Evolutionary conservation across 2,888 invertebrate species (phyloP).

Genomic region (Plebejus melissa): DNA sequence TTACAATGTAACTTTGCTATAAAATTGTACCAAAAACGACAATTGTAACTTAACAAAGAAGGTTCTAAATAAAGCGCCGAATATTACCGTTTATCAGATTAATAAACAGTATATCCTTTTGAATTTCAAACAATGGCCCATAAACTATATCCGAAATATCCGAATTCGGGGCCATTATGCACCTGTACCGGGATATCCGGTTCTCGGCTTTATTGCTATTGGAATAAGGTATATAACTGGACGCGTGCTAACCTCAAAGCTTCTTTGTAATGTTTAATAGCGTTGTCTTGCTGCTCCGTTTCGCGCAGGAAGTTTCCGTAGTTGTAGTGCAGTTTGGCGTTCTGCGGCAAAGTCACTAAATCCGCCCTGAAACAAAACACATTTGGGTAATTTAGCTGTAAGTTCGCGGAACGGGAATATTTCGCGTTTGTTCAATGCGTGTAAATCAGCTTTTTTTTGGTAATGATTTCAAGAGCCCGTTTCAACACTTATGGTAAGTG

Average conservation of each 20-base stretch:
- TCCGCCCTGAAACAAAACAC: conserved; percentile 85
- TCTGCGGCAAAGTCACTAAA: conserved; percentile 88
- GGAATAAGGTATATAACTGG: background rate
- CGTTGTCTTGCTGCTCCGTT: conserved; percentile 83
- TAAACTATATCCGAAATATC: conserved; percentile 18
- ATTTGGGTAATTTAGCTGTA: conserved; percentile 39
- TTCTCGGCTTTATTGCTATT: background rate
- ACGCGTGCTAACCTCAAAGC: conserved; percentile 82
- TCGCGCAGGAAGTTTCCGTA: conserved; percentile 92
- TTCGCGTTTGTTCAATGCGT: background rate
- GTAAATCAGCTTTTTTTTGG: background rate
- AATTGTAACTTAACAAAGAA: conserved; percentile 6
- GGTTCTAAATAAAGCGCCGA: conserved; percentile 8
- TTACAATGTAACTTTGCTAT: background rate
- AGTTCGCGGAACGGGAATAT: background rate
- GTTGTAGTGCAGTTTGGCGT: conserved; percentile 96
- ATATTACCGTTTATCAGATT: conserved; percentile 11
- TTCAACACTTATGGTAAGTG: too few relatives aligned
- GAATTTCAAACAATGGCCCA: conserved; percentile 15
- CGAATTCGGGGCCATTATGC: conserved; percentile 5
- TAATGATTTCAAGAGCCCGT: too few relatives aligned
- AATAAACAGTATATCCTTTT: conserved; percentile 17
- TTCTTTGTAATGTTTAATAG: conserved; percentile 88
- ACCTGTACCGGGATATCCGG: background rate
- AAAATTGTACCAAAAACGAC: background rate